Conservation (phyloP, 2,888 invertebrate species). For the Malachius bipustulatus region DNA sequence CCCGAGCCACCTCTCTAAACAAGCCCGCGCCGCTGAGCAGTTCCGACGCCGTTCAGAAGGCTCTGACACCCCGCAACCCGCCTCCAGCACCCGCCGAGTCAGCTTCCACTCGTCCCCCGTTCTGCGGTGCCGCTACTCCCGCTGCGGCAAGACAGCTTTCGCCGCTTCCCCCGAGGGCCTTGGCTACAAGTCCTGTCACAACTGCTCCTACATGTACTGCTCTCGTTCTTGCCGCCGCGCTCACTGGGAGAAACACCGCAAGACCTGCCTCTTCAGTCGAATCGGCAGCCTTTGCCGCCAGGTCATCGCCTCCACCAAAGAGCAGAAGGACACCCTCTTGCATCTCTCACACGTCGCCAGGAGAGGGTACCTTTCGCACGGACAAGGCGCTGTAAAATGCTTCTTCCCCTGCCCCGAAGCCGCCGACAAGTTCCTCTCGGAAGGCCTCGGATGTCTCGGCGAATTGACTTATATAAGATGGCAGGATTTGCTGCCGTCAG, state of each 20-base stretch:
- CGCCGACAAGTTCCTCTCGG: slow-evolving; percentile 70
- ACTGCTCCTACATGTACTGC: slow-evolving; percentile 91
- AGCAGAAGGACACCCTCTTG: slow-evolving; percentile 59
- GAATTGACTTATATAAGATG: slow-evolving; percentile 77
- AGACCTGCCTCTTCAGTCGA: slow-evolving; percentile 79
- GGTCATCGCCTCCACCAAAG: slow-evolving; percentile 68
- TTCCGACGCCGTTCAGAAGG: slow-evolving; percentile 54
- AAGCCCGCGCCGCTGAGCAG: slow-evolving; percentile 27
- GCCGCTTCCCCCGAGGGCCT: slow-evolving; percentile 65
- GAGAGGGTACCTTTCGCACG: slow-evolving; percentile 71
- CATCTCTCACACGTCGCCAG: slow-evolving; percentile 75
- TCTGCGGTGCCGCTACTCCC: slow-evolving; percentile 62
- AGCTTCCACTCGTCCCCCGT: slow-evolving; percentile 47
- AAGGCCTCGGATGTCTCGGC: slow-evolving; percentile 65
- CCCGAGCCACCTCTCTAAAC: slow-evolving; percentile 28
- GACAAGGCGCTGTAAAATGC: slow-evolving; percentile 84
- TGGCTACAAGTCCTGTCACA: slow-evolving; percentile 85
- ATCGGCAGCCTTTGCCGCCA: slow-evolving; percentile 83
- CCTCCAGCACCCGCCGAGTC: slow-evolving; percentile 40
- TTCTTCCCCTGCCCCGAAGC: slow-evolving; percentile 79
- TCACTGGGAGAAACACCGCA: slow-evolving; percentile 90
- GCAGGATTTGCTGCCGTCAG: slow-evolving; percentile 74
- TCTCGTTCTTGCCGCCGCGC: slow-evolving; percentile 79
- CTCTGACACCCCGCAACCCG: slow-evolving; percentile 39
- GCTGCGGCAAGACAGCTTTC: slow-evolving; percentile 59